Percentiles rank a stretch among this genome's conserved stretches.
Evolutionary conservation across 2,888 invertebrate species (phyloP).

Genomic region (Caenorhabditis japonica): DNA sequence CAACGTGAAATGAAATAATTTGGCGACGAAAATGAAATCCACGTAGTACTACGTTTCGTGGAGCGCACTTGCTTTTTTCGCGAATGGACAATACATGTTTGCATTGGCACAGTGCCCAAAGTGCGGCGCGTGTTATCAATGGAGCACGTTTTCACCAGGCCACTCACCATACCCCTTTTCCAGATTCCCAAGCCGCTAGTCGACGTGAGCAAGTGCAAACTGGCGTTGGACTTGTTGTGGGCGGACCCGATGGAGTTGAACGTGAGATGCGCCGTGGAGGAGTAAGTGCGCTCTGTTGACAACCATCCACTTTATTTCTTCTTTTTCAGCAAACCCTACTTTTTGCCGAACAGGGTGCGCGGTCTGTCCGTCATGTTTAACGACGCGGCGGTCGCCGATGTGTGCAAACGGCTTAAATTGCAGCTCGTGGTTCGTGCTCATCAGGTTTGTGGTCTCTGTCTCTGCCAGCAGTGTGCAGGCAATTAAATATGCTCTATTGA

Average conservation of each 20-base stretch:
- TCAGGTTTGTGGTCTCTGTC: constrained; percentile 44
- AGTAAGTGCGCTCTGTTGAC: background rate
- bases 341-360: constrained; percentile 22
- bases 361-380: constrained; percentile 42
- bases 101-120: too few species aligned
- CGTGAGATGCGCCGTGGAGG: background rate
- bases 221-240: constrained; percentile 52
- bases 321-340: constrained; percentile 5
- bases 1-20: too few species aligned
- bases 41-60: too few species aligned
- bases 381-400: constrained; percentile 32
- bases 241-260: constrained; percentile 39
- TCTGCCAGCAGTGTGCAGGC: too few species aligned
- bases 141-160: too few species aligned
- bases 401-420: constrained; percentile 31
- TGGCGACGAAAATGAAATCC: too few species aligned
- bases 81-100: too few species aligned
- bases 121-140: too few species aligned
- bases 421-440: constrained; percentile 51
- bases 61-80: too few species aligned
- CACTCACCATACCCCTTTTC: too few species aligned
- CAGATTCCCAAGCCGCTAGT: constrained; percentile 47
- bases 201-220: constrained; percentile 1
- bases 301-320: background rate
- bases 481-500: too few species aligned